Conservation (phyloP, 2,113 vertebrate genomes). For the Cavia aperea region DNA sequence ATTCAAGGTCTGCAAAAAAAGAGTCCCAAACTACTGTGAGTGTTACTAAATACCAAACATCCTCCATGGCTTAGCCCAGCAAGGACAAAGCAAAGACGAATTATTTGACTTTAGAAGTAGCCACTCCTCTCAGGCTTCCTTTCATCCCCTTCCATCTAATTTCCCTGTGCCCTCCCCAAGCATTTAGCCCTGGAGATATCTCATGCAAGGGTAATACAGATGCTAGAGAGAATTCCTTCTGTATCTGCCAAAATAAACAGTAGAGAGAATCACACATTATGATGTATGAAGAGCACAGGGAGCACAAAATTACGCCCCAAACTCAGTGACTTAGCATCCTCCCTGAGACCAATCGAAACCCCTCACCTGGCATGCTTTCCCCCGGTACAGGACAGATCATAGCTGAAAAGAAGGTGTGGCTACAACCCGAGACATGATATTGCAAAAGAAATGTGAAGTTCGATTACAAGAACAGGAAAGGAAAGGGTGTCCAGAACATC, state of each 20-base stretch:
- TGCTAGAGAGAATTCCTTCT: conserved; percentile 19
- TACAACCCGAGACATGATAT: background rate
- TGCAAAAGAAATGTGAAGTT: background rate
- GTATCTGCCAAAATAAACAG: conserved; percentile 12
- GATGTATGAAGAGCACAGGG: background rate
- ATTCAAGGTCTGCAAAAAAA: conserved; percentile 61
- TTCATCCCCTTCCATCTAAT: background rate
- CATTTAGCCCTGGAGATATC: background rate
- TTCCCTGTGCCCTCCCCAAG: background rate
- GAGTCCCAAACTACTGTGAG: background rate
- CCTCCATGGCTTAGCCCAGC: conserved; percentile 7
- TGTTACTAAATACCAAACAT: conserved; percentile 37
- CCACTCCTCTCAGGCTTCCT: background rate
- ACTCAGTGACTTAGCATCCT: background rate
- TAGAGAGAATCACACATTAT: background rate
- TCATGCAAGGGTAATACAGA: background rate
- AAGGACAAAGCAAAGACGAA: conserved; percentile 59
- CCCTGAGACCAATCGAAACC: background rate
- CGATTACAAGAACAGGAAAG: background rate
- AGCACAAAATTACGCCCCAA: background rate
- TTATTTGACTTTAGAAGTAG: background rate
- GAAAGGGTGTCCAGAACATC: background rate
- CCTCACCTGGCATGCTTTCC: background rate
- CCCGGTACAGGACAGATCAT: background rate
- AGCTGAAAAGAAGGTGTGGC: background rate